Conservation (phyloP, 2,888 invertebrate species). For the Rhagium mordax region DNA sequence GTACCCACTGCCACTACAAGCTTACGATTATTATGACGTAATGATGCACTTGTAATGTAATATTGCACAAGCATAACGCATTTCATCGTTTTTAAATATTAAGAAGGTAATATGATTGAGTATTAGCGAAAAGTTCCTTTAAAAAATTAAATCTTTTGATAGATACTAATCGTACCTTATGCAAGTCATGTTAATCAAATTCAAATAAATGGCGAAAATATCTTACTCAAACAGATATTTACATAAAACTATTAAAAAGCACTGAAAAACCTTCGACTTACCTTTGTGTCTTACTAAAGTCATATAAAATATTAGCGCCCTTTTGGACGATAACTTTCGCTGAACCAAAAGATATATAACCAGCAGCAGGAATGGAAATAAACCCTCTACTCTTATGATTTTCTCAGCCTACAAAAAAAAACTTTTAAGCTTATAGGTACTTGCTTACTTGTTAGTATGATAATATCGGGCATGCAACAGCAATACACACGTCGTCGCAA, state of each 20-base stretch:
- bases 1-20: too few relatives aligned
- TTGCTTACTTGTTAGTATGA: background rate
- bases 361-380: constrained; percentile 19
- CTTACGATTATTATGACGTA: too few relatives aligned
- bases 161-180: too few relatives aligned
- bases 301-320: constrained; percentile 96
- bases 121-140: too few relatives aligned
- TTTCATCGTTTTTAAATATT: too few relatives aligned
- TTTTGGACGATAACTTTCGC: constrained; percentile 80
- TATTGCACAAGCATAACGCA: too few relatives aligned
- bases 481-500: background rate
- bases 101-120: too few relatives aligned
- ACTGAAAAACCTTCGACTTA: constrained; percentile 73
- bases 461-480: background rate
- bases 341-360: constrained; percentile 57
- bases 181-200: too few relatives aligned
- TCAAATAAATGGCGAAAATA: too few relatives aligned
- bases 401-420: constrained; percentile 17
- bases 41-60: too few relatives aligned
- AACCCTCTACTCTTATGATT: constrained; percentile 6
- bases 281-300: constrained; percentile 96
- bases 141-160: too few relatives aligned
- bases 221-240: too few relatives aligned
- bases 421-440: background rate
- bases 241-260: constrained; percentile 14